phyloP scores from a whole-genome alignment of 2,113 vertebrate species.

The Setophaga petechia region DNA sequence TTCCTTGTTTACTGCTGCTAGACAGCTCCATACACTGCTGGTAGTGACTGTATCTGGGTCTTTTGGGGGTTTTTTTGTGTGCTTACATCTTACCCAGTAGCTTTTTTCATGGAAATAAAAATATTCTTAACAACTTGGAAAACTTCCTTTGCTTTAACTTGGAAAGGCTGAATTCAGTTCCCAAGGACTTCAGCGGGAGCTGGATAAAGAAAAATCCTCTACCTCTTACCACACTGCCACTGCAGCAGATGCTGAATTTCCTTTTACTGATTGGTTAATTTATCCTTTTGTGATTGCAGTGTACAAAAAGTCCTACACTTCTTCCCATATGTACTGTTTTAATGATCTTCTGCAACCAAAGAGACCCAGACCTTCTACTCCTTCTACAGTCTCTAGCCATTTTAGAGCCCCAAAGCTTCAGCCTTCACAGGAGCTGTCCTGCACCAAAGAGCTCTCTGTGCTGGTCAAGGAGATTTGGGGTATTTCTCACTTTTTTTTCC shows the following conservation, averaged over 20 bases:
- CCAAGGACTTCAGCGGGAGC: neutral
- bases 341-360: neutral
- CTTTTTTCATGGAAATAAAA: slow-evolving; percentile 31
- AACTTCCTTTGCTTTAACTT: slow-evolving; percentile 36
- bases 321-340: neutral
- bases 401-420: neutral
- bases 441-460: neutral
- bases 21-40: neutral
- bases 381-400: neutral
- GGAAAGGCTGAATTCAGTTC: neutral
- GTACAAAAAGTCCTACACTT: neutral
- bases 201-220: neutral
- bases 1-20: slow-evolving; percentile 8
- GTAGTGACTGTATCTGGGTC: neutral
- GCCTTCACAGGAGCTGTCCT: neutral
- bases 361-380: neutral
- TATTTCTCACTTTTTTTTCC: neutral
- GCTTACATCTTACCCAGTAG: neutral
- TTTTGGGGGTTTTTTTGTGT: neutral
- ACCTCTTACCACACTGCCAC: neutral
- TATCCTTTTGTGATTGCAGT: neutral
- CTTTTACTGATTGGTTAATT: neutral
- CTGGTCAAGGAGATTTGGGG: neutral
- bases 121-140: neutral
- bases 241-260: neutral